Percentiles rank a stretch among this genome's conserved stretches.
Evolutionary conservation across 2,113 vertebrate species (phyloP).

Genomic region (Oenanthe oenanthe): DNA sequence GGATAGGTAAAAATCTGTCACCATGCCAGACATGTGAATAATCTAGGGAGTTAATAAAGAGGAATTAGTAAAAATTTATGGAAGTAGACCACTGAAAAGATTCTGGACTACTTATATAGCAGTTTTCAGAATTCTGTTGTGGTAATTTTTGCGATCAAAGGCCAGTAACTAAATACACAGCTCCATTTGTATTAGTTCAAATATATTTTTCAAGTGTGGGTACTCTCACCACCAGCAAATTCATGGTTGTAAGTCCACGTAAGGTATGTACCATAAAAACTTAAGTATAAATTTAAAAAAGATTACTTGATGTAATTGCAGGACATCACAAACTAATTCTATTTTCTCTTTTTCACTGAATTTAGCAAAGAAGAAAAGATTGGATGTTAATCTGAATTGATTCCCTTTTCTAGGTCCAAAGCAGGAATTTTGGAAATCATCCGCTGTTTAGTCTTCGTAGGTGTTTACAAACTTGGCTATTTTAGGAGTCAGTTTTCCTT

Average conservation of each 20-base stretch:
- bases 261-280: background rate
- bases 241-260: background rate
- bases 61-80: background rate
- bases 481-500: constrained; percentile 66
- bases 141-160: background rate
- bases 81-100: background rate
- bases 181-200: background rate
- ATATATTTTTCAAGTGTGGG: background rate
- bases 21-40: background rate
- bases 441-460: constrained; percentile 78
- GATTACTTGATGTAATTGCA: background rate
- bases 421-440: constrained; percentile 79
- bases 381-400: background rate
- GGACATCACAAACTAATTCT: background rate
- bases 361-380: background rate
- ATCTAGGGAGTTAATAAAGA: background rate
- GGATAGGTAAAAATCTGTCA: background rate
- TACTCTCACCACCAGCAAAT: background rate
- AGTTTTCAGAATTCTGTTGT: background rate
- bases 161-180: background rate
- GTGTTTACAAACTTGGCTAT: constrained; percentile 58
- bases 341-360: background rate
- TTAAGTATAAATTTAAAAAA: background rate
- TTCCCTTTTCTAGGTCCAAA: constrained; percentile 70
- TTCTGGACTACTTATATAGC: background rate